phyloP scores from a whole-genome alignment of 1,140 invertebrate species.

The Spodoptera litura region DNA sequence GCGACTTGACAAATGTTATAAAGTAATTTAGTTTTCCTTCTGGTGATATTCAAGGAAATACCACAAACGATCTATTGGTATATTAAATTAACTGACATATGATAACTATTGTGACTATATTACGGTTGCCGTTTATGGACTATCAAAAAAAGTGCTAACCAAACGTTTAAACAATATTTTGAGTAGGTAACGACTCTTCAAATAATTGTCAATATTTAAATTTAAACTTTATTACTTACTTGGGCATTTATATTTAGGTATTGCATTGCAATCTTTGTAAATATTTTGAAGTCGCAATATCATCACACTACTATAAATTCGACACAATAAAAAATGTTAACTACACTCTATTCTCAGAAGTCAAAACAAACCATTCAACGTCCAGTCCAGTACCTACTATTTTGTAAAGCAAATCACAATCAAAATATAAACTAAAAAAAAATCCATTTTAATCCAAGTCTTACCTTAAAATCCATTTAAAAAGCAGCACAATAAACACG shows the following conservation, averaged over 20 bases:
- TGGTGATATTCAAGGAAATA: not conserved
- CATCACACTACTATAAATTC: no score
- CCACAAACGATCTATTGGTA: not conserved
- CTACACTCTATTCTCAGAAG: no score
- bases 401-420: not conserved
- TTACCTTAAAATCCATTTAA: conserved; percentile 12
- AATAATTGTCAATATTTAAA: not conserved
- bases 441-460: no score
- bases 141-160: not conserved
- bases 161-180: not conserved
- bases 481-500: not conserved
- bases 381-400: not conserved
- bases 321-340: no score
- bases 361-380: no score
- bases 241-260: no score
- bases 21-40: not conserved
- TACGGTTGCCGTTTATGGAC: not conserved
- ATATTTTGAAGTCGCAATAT: no score
- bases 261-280: no score
- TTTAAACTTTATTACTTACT: not conserved
- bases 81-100: not conserved
- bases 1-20: no score
- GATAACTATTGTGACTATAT: not conserved
- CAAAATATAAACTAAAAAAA: not conserved
- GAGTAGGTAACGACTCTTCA: not conserved